phyloP scores from a whole-genome alignment of 53 echinoderm and acorn worm species.

The Echinometra lucunter region DNA sequence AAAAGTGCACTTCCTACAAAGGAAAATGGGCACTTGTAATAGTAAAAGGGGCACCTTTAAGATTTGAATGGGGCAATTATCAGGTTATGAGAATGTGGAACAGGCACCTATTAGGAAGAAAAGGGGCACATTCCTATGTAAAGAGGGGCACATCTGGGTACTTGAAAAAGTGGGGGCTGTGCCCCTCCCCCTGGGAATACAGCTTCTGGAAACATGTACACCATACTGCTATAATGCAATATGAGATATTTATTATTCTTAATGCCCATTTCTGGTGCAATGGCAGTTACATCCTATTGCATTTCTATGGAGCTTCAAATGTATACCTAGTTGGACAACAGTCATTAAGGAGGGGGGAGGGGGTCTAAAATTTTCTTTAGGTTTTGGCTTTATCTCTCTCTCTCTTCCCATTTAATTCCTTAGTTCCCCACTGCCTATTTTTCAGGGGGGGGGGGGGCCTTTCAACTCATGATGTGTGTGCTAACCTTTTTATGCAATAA shows the following conservation, averaged over 20 bases:
- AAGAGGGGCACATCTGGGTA: slow-evolving; percentile 30
- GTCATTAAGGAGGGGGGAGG: too few species aligned
- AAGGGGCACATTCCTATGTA: slow-evolving; percentile 14
- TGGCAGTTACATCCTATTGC: not conserved
- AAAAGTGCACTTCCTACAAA: too few species aligned
- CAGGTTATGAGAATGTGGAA: not conserved
- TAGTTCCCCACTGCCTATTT: slow-evolving; percentile 9
- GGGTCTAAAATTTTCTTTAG: not conserved
- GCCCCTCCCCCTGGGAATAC: not conserved
- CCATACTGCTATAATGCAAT: slow-evolving; percentile 14
- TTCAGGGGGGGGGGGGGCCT: slow-evolving; percentile 1
- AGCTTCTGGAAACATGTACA: too few species aligned
- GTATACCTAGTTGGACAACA: not conserved
- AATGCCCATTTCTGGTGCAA: slow-evolving; percentile 14
- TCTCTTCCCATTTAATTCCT: slow-evolving; percentile 3
- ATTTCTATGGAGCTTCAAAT: not conserved
- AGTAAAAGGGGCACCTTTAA: too few species aligned
- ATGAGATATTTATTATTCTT: not conserved
- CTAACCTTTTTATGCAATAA: not conserved
- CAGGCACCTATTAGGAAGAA: slow-evolving; percentile 17
- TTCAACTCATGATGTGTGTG: too few species aligned
- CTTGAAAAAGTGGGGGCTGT: not conserved
- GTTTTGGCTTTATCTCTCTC: not conserved
- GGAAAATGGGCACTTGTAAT: too few species aligned
- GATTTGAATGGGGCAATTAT: slow-evolving; percentile 9